These are phyloP conservation scores for Acanthurus leucopareius DNA, from an alignment of 2,797 vertebrate species.

Conservation along the genomic window DNA sequence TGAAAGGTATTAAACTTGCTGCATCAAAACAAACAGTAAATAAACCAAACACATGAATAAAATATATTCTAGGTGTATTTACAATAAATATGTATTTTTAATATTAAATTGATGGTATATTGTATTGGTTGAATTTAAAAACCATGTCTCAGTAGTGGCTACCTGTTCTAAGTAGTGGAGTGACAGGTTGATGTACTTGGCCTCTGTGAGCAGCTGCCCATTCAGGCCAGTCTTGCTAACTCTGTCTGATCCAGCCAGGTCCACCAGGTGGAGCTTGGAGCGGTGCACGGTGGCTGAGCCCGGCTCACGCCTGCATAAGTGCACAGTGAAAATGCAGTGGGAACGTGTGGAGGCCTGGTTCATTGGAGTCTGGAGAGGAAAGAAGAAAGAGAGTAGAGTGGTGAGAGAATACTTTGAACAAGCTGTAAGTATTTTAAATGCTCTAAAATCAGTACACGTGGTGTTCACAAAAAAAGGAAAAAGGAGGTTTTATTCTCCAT, in stretches of 20 bases:
- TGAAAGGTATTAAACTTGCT: too few species aligned
- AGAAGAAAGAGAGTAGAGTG: neutral
- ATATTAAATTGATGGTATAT: neutral
- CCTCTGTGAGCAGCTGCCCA: slow-evolving; percentile 93
- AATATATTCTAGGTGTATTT: neutral
- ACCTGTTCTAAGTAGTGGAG: slow-evolving; percentile 98
- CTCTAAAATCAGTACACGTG: slow-evolving; percentile 12
- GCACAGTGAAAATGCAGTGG: slow-evolving; percentile 97
- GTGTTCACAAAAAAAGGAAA: slow-evolving; percentile 6
- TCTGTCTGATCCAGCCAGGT: slow-evolving; percentile 96
- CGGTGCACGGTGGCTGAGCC: slow-evolving; percentile 89
- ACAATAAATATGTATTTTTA: neutral
- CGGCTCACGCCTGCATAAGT: slow-evolving; percentile 92
- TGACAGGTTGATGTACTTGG: slow-evolving; percentile 98
- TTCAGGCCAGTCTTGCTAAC: slow-evolving; percentile 93
- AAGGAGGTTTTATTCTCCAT: slow-evolving; percentile 25
- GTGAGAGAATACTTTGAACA: slow-evolving; percentile 1
- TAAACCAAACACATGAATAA: neutral
- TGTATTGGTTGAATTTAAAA: neutral
- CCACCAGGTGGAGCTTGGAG: slow-evolving; percentile 96
- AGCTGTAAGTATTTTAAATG: slow-evolving; percentile 1
- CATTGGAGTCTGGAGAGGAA: slow-evolving; percentile 91
- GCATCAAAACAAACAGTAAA: too few species aligned
- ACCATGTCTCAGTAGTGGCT: neutral
- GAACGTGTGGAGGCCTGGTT: slow-evolving; percentile 97